Evolutionary conservation across 2,797 vertebrate species (phyloP), one percentile per base, ranked within the genome.

Genomic region (Esox lucius): DNA sequence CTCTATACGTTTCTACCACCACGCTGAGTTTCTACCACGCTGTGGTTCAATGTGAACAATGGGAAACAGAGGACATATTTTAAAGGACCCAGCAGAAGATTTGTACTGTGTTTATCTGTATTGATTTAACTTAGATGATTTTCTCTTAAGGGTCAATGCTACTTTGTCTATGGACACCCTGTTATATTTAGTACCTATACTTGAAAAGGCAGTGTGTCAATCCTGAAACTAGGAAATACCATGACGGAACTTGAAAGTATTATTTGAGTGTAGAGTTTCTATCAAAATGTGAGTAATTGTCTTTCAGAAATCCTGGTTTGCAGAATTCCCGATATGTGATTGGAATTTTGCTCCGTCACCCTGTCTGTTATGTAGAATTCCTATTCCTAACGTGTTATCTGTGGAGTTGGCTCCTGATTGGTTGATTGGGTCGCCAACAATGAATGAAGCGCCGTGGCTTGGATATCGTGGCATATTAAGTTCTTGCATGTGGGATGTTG

Each of bases 321-420:
- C 5, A 56, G 5, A 8, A 8, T 56, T 56, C 53, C 53, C 56
- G 53, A 56, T 19, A 7, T 56, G 51, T n/a, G 17, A n/a, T 0
- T 6, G 19, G 19, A 56, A 19, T 56, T 56, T n/a, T n/a, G 51
- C 19, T 51, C 4, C 16, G 49, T 17, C 51, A 19, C 49, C 12
- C 24, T 28, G 19, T n/a, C 53, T 22, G 53, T 22, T 56, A 56
- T 56, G 53, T 56, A 7, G 53, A 56, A n/a, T n/a, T n/a, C n/a
- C n/a, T n/a, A n/a, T n/a, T n/a, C n/a, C n/a, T n/a, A n/a, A 24
- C 24, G 31, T 24, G 15, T 28, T 64, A 22, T 70, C 74, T 69
- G 33, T 73, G 24, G 79, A 15, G 33, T 75, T 85, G 28, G 59
- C 7, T 64, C 12, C 19, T 28, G 1, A 31, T 64, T 31, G 13